Base-by-base conservation (phyloP, 2,797 vertebrate genomes). In the Chanos chanos region DNA sequence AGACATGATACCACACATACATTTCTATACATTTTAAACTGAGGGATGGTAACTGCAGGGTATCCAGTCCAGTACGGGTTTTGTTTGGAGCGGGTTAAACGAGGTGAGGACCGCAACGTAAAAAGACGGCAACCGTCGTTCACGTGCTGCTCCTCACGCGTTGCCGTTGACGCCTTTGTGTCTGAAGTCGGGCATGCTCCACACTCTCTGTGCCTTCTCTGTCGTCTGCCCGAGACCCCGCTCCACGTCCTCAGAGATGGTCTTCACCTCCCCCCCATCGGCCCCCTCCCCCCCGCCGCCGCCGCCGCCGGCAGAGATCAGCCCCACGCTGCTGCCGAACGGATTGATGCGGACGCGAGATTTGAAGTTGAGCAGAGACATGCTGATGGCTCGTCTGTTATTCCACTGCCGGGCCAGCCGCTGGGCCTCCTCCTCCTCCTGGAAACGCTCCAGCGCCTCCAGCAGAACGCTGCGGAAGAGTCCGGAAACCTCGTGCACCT, bases 121-220 rank as follows among this genome's bases (percentile, higher is more conserved):
- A n/a, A n/a, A n/a, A n/a, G n/a, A n/a, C n/a, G n/a, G n/a, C n/a
- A n/a, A n/a, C 9, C 16, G 18, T 51, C 12, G 16, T 28, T 24
- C 25, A n/a, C n/a, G n/a, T n/a, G n/a, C n/a, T n/a, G n/a, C n/a
- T n/a, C 3, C 31, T 86, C 74, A 88, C 51, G 83, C 70, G 43
- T 76, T 81, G 4, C 74, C 79, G 57, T 61, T 70, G 2, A 63
- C 27, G 52, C 81, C 82, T 69, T 89, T 89, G 70, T 85, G 81
- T 68, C 85, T 87, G 74, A 98, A 94, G 69, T 99, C 94, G 0
- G 95, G 95, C 92, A 96, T 86, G 88, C 95, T 99, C 94, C 95
- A 95, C 61, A 92, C 81, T 44, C 93, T 90, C 36, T 87, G 89
- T 0, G 78, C 74, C 16, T 86, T 81, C 47, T 86, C 89, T 0